phyloP scores from a whole-genome alignment of 2,888 invertebrate species.

The Ormia ochracea region DNA sequence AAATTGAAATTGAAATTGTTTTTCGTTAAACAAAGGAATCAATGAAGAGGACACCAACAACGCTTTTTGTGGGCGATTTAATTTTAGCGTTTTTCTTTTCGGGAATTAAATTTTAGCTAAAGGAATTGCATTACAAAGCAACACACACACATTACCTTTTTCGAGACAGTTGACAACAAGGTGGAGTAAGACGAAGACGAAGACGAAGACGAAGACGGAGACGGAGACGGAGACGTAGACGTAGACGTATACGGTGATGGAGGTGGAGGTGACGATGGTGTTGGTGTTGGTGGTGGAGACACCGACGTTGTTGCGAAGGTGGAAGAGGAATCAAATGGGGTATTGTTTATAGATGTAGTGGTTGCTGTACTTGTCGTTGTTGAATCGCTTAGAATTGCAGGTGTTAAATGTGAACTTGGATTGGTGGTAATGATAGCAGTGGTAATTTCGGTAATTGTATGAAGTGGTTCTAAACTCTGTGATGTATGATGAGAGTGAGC shows the following conservation, averaged over 20 bases:
- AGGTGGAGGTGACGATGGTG: constrained; percentile 30
- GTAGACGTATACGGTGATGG: constrained; percentile 37
- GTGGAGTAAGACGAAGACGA: constrained; percentile 42
- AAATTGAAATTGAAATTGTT: constrained; percentile 21
- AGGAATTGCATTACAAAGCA: constrained; percentile 48
- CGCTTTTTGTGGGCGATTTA: constrained; percentile 48
- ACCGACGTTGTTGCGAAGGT: constrained; percentile 33
- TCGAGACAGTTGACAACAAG: constrained; percentile 22
- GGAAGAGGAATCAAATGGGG: constrained; percentile 47
- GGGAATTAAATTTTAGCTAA: constrained; percentile 28
- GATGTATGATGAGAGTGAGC: constrained; percentile 46
- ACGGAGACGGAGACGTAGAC: constrained; percentile 19
- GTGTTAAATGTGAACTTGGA: constrained; percentile 26
- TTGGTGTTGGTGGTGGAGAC: constrained; percentile 16
- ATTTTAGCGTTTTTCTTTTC: constrained; percentile 40
- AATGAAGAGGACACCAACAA: constrained; percentile 32
- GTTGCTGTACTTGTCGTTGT: constrained; percentile 18
- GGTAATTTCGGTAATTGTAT: constrained; percentile 43
- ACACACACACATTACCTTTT: constrained; percentile 59
- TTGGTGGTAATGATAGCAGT: constrained; percentile 44
- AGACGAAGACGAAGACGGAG: constrained; percentile 33
- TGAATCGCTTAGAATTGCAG: constrained; percentile 51
- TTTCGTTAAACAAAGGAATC: constrained; percentile 19
- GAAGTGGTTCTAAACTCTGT: constrained; percentile 23
- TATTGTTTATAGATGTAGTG: too few relatives aligned